Evolutionary conservation across 1,140 invertebrate species (phyloP).

Genomic region (Cotesia typhae): DNA sequence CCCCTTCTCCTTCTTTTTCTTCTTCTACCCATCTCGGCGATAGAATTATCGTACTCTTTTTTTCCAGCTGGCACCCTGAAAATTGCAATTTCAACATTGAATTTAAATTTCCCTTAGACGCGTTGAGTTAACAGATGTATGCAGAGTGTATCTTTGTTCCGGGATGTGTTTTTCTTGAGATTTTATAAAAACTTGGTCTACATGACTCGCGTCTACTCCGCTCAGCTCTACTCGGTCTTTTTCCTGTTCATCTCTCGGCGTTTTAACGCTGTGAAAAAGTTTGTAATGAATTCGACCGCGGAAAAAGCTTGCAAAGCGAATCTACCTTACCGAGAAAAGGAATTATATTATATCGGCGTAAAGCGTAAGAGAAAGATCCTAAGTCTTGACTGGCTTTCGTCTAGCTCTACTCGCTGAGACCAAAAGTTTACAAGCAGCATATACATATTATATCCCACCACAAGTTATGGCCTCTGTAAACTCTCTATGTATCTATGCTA

Average conservation of each 20-base stretch:
- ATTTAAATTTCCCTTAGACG: slow-evolving; percentile 46
- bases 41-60: neutral
- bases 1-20: neutral
- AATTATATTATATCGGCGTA: slow-evolving; percentile 41
- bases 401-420: neutral
- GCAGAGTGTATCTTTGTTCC: slow-evolving; percentile 2
- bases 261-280: slow-evolving; percentile 34
- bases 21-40: no score
- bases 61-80: slow-evolving; percentile 38
- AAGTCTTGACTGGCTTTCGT: slow-evolving; percentile 4
- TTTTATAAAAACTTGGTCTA: no score
- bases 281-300: slow-evolving; percentile 45
- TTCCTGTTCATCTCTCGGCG: neutral
- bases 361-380: slow-evolving; percentile 15
- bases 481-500: no score
- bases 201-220: neutral
- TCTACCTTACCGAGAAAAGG: slow-evolving; percentile 40
- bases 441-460: no score
- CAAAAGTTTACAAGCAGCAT: neutral
- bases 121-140: slow-evolving; percentile 36
- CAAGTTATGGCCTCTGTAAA: no score
- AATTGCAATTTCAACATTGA: slow-evolving; percentile 50
- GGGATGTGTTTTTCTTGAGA: neutral
- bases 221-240: neutral
- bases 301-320: slow-evolving; percentile 41